Evolutionary conservation across 2,113 vertebrate genomes (phyloP).

Genomic region (Petromus typicus): DNA sequence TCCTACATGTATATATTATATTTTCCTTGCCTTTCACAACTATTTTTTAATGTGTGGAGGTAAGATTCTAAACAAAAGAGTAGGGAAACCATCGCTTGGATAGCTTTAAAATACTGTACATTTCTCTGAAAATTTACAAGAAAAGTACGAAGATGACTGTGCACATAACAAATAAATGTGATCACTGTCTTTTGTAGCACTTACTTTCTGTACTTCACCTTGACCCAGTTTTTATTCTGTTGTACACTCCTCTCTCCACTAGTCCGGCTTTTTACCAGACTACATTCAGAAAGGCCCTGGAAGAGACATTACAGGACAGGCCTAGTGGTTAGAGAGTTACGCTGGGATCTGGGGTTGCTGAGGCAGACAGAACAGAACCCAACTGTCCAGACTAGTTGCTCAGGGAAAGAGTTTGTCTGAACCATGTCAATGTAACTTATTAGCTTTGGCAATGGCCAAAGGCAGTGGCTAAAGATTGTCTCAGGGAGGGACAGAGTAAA

Average conservation of each 20-base stretch:
- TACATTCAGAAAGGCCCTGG: background rate
- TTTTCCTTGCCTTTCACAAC: slow-evolving; percentile 16
- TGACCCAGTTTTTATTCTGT: slow-evolving; percentile 27
- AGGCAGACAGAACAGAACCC: slow-evolving; percentile 58
- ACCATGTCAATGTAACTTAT: slow-evolving; percentile 44
- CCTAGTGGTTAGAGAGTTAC: slow-evolving; percentile 52
- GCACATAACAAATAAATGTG: slow-evolving; percentile 15
- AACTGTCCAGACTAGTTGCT: slow-evolving; percentile 42
- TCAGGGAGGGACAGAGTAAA: slow-evolving; percentile 30
- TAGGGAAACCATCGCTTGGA: background rate
- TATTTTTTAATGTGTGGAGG: background rate
- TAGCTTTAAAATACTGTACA: slow-evolving; percentile 5
- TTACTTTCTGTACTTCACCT: slow-evolving; percentile 33
- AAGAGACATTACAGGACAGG: slow-evolving; percentile 32
- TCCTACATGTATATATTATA: background rate
- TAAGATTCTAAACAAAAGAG: background rate
- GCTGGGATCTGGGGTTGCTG: slow-evolving; percentile 32
- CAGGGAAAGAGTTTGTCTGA: slow-evolving; percentile 40
- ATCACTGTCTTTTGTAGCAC: background rate
- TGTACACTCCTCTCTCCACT: background rate
- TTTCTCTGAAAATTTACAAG: background rate
- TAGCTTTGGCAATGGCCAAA: slow-evolving; percentile 43
- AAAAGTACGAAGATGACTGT: slow-evolving; percentile 14
- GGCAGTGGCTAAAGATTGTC: slow-evolving; percentile 23
- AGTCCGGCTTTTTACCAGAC: slow-evolving; percentile 29